Evolutionary conservation across 2,113 vertebrate genomes (phyloP).

Genomic region (Columba janthina): DNA sequence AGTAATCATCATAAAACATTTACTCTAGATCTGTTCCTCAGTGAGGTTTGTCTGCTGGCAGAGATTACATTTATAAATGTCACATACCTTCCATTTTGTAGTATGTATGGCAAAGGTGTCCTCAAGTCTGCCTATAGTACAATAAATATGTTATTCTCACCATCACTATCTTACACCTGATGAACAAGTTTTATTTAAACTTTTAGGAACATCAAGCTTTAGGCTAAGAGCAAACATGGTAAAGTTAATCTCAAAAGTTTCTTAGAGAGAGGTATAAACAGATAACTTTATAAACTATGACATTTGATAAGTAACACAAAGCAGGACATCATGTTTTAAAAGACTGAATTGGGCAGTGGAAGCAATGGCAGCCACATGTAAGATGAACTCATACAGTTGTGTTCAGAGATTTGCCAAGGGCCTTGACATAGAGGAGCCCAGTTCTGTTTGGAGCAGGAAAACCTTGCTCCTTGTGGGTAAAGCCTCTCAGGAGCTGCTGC

Average conservation of each 20-base stretch:
- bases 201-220: background rate
- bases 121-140: background rate
- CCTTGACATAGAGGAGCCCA: background rate
- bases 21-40: background rate
- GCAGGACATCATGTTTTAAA: background rate
- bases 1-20: background rate
- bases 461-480: background rate
- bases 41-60: background rate
- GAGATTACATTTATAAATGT: background rate
- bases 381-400: rapidly evolving
- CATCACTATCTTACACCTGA: background rate
- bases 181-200: background rate
- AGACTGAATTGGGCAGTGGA: background rate
- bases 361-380: rapidly evolving
- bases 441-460: background rate
- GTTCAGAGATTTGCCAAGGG: background rate
- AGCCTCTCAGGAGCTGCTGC: background rate
- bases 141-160: background rate
- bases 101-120: background rate
- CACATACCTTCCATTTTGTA: background rate
- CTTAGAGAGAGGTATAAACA: background rate
- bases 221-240: background rate
- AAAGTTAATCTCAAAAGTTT: background rate
- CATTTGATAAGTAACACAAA: background rate
- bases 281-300: background rate